phyloP scores from a whole-genome alignment of 2,113 vertebrate genomes.

The Xiphophorus couchianus region DNA sequence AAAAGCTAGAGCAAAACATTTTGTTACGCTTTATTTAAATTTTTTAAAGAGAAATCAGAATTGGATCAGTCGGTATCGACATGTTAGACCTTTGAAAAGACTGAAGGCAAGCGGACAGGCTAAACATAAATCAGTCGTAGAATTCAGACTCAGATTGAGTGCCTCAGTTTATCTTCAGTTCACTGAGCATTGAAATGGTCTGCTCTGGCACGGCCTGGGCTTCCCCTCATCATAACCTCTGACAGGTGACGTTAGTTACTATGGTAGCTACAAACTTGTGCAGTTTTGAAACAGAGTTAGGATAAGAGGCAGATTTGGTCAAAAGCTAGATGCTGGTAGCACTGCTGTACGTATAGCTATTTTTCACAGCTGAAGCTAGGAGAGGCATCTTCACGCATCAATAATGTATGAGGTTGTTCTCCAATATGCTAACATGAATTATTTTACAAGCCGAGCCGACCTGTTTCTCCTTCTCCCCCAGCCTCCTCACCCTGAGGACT shows the following conservation, averaged over 20 bases:
- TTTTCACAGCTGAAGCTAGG: conserved; percentile 16
- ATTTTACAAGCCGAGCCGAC: conserved; percentile 51
- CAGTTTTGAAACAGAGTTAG: conserved; percentile 17
- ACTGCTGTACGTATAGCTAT: conserved; percentile 23
- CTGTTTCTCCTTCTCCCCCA: conserved; percentile 7
- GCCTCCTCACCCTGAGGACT: background rate
- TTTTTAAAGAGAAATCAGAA: background rate
- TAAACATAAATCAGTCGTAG: background rate
- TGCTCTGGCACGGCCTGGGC: background rate
- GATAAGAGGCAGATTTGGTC: background rate
- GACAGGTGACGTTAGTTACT: conserved; percentile 37
- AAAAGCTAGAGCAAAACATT: background rate
- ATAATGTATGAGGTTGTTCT: conserved; percentile 63
- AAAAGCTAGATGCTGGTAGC: conserved; percentile 12
- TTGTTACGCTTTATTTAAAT: background rate
- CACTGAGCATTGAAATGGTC: background rate
- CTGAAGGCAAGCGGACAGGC: background rate
- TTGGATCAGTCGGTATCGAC: background rate
- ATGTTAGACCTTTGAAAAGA: background rate
- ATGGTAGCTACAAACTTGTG: conserved; percentile 51
- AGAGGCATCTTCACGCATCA: conserved; percentile 43
- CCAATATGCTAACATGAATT: conserved; percentile 67
- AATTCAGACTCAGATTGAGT: background rate
- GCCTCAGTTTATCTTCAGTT: background rate
- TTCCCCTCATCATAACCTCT: conserved; percentile 3